Conservation (phyloP, 92 coral and sea anemone species). For the Epizoanthus stellaris region DNA sequence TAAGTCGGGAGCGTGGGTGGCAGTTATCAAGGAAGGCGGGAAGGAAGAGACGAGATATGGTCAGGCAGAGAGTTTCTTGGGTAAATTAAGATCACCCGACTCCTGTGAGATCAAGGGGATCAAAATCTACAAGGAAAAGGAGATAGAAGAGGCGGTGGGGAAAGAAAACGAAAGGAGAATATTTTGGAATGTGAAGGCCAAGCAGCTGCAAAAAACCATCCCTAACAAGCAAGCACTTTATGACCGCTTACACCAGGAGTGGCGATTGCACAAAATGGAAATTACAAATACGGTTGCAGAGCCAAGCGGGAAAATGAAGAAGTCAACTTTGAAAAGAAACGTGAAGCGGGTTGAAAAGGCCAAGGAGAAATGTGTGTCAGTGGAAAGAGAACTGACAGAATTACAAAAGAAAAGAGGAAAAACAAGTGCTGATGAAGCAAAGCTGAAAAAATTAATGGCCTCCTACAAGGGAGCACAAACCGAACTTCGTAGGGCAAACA, state of each 20-base stretch:
- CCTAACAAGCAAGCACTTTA: background rate
- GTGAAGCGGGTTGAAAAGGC: background rate
- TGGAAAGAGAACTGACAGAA: background rate
- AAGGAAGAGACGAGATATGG: background rate
- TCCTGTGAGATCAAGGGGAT: conserved; percentile 10
- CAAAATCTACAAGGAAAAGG: conserved; percentile 5
- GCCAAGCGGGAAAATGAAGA: background rate
- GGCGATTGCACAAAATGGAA: background rate
- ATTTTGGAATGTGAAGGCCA: background rate
- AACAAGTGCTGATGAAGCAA: background rate
- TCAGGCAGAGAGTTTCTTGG: background rate
- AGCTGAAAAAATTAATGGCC: background rate
- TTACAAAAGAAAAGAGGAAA: background rate
- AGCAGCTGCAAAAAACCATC: background rate
- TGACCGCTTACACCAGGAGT: conserved; percentile 5
- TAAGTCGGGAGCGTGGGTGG: background rate
- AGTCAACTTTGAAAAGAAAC: background rate
- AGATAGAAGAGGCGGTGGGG: conserved; percentile 22
- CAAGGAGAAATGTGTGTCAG: background rate
- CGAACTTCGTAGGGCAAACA: background rate
- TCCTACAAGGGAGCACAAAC: background rate
- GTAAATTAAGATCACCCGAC: conserved; percentile 21
- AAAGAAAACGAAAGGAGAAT: conserved; percentile 1
- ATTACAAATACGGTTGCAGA: background rate
- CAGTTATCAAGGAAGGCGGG: background rate